Evolutionary conservation across 2,113 vertebrate genomes (phyloP).

Genomic region (Scartelaos histophorus): DNA sequence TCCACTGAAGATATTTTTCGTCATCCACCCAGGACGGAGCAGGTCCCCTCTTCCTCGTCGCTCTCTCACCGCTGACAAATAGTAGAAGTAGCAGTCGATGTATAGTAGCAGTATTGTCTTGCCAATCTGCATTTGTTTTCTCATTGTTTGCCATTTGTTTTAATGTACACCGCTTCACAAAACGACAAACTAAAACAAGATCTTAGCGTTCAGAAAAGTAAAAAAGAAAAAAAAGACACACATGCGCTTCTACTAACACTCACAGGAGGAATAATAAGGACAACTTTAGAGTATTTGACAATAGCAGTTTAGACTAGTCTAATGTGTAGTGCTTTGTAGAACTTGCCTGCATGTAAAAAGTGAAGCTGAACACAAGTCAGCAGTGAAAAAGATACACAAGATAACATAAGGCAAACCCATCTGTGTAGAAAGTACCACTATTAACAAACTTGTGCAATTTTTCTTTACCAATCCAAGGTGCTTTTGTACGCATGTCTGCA

Average conservation of each 20-base stretch:
- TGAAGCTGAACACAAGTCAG: conserved; percentile 44
- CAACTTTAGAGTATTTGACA: conserved; percentile 53
- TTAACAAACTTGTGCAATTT: conserved; percentile 68
- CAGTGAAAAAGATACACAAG: conserved; percentile 42
- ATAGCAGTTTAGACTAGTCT: conserved; percentile 68
- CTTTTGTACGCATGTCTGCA: conserved; percentile 74
- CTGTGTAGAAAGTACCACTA: conserved; percentile 63
- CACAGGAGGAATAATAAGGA: conserved; percentile 55
- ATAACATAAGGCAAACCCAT: conserved; percentile 51
- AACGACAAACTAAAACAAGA: conserved; percentile 31
- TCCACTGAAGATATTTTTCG: conserved; percentile 23
- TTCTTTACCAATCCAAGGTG: conserved; percentile 73
- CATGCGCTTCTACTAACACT: conserved; percentile 57
- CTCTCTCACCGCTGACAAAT: conserved; percentile 25
- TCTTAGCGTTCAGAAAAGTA: conserved; percentile 12
- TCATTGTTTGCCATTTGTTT: conserved; percentile 28
- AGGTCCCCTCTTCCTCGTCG: conserved; percentile 32
- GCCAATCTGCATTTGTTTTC: conserved; percentile 29
- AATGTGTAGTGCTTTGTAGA: conserved; percentile 65
- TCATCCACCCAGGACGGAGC: not conserved
- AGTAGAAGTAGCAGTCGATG: conserved; percentile 61
- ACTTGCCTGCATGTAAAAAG: conserved; percentile 60
- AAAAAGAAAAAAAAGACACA: conserved; percentile 38
- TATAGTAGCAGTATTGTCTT: conserved; percentile 58
- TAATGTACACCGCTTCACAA: conserved; percentile 50